phyloP scores from a whole-genome alignment of 1,140 invertebrate genomes.

The Hylaeus volcanicus region DNA sequence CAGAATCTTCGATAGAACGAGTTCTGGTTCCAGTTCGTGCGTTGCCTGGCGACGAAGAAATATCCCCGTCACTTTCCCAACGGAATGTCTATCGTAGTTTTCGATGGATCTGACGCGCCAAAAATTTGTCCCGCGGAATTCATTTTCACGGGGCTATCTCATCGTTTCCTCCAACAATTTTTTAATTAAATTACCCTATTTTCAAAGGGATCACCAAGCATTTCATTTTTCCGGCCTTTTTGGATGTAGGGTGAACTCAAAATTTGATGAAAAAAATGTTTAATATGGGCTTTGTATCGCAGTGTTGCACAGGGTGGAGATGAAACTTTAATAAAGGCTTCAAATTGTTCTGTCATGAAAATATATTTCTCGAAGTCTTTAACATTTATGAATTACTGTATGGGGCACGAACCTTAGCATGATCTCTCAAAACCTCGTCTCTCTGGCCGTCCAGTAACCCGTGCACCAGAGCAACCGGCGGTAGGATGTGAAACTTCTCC shows the following conservation, averaged over 20 bases:
- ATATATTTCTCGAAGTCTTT: no score
- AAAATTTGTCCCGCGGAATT: neutral
- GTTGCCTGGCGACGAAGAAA: slow-evolving; percentile 68
- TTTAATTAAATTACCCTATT: no score
- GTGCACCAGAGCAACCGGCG: slow-evolving; percentile 87
- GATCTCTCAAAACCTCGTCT: slow-evolving; percentile 89
- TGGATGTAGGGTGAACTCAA: no score
- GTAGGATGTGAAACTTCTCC: slow-evolving; percentile 92
- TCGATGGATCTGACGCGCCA: neutral
- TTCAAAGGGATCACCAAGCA: no score
- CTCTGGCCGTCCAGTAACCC: slow-evolving; percentile 90
- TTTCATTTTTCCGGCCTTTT: no score
- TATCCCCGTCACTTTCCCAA: slow-evolving; percentile 28
- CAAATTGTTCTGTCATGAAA: no score
- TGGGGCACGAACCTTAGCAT: slow-evolving; percentile 81
- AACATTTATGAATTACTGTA: no score
- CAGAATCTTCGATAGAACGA: slow-evolving; percentile 83
- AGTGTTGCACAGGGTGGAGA: no score
- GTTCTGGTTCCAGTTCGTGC: slow-evolving; percentile 82
- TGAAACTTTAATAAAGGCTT: no score
- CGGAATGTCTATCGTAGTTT: slow-evolving; percentile 5
- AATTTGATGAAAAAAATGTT: no score
- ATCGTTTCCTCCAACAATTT: neutral
- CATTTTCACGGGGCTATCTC: no score
- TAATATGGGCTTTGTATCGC: no score